Conservation (phyloP, 35 echinoderm and acorn worm genomes). For the Apostichopus californicus region DNA sequence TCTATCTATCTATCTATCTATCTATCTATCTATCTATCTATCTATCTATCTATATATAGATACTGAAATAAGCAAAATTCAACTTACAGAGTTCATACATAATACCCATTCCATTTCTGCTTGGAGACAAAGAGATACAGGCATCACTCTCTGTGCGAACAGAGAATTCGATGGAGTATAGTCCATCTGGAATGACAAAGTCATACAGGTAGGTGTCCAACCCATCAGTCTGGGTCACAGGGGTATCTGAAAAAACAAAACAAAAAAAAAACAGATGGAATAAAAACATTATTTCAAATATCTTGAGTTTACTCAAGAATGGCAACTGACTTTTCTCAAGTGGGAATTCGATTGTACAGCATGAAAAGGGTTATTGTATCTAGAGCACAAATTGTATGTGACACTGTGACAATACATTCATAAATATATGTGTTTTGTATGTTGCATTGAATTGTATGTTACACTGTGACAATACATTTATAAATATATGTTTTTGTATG, state of each 20-base stretch:
- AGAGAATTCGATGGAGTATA: conserved; percentile 18
- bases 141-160: conserved; percentile 27
- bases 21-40: background rate
- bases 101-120: background rate
- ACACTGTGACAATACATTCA: too few relatives aligned
- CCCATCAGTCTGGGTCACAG: conserved; percentile 15
- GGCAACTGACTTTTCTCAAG: too few relatives aligned
- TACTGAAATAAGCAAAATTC: background rate
- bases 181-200: conserved; percentile 23
- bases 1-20: too few relatives aligned
- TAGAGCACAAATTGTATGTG: too few relatives aligned
- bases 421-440: too few relatives aligned
- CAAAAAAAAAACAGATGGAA: background rate
- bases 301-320: too few relatives aligned
- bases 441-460: too few relatives aligned
- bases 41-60: background rate
- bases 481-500: too few relatives aligned
- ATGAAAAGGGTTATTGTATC: too few relatives aligned
- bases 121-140: conserved; percentile 50
- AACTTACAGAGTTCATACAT: conserved; percentile 60
- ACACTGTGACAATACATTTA: too few relatives aligned
- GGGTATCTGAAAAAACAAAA: background rate
- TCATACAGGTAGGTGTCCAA: conserved; percentile 10
- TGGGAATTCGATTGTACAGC: too few relatives aligned
- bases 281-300: too few relatives aligned